Percentiles rank a stretch among this genome's conserved stretches.
Evolutionary conservation across 2,888 invertebrate genomes (phyloP).

Genomic region (Perdita meconis): DNA sequence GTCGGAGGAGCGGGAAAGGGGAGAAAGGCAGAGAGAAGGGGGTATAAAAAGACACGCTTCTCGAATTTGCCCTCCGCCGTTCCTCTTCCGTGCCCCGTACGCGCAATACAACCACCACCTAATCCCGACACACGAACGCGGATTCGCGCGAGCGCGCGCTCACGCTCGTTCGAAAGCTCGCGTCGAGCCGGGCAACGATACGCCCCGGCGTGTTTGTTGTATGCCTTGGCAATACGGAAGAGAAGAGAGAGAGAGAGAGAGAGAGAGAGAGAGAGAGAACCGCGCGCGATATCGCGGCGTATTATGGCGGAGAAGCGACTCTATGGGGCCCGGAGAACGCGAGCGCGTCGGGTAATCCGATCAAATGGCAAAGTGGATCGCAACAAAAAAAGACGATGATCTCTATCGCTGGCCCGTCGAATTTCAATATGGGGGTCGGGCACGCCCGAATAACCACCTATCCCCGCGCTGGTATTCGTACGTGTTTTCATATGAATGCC

Average conservation of each 20-base stretch:
- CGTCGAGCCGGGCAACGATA: not conserved
- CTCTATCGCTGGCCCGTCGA: slow-evolving; percentile 76
- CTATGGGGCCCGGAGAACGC: slow-evolving; percentile 64
- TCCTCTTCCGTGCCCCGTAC: slow-evolving; percentile 39
- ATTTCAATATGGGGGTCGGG: slow-evolving; percentile 78
- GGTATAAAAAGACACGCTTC: slow-evolving; percentile 70
- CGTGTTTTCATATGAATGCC: slow-evolving; percentile 68
- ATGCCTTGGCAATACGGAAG: slow-evolving; percentile 25
- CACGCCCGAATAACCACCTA: slow-evolving; percentile 73
- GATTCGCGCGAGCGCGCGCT: not conserved
- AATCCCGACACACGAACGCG: too few species aligned
- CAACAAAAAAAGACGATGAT: slow-evolving; percentile 76
- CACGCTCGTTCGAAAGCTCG: slow-evolving; percentile 21
- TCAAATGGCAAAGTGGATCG: slow-evolving; percentile 82
- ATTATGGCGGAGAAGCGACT: slow-evolving; percentile 72
- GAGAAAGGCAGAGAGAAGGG: slow-evolving; percentile 53
- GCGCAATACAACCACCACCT: slow-evolving; percentile 18
- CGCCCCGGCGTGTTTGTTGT: not conserved
- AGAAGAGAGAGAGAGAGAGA: too few species aligned
- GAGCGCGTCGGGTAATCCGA: slow-evolving; percentile 76
- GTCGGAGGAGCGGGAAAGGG: slow-evolving; percentile 30
- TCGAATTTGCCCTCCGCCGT: slow-evolving; percentile 67
- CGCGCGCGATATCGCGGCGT: slow-evolving; percentile 54
- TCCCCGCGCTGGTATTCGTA: slow-evolving; percentile 66
- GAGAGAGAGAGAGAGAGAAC: too few species aligned